phyloP scores from a whole-genome alignment of 2,797 vertebrate species.

The Peromyscus aztecus region DNA sequence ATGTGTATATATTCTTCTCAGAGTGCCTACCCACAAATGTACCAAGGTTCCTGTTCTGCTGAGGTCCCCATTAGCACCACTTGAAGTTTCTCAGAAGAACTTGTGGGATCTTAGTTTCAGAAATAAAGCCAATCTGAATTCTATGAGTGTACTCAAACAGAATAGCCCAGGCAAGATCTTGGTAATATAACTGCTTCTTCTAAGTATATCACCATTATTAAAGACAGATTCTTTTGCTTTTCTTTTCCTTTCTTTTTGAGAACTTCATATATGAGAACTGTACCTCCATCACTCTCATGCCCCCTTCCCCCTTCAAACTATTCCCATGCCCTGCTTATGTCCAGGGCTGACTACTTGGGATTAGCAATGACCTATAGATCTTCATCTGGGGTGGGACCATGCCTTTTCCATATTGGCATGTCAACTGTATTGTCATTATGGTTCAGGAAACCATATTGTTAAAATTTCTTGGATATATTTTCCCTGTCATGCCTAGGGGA shows the following conservation, averaged over 20 bases:
- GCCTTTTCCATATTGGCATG: background rate
- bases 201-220: background rate
- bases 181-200: background rate
- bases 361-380: background rate
- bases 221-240: background rate
- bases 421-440: background rate
- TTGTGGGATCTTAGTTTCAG: background rate
- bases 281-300: background rate
- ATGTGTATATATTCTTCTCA: background rate
- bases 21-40: background rate
- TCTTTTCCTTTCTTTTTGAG: background rate
- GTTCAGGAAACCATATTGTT: background rate
- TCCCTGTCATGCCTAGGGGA: background rate
- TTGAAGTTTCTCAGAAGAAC: background rate
- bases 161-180: background rate
- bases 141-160: background rate
- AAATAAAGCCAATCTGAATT: slow-evolving; percentile 1
- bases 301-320: background rate
- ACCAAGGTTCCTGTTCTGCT: background rate
- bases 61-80: background rate
- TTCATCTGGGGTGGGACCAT: background rate
- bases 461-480: background rate
- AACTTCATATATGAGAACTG: background rate
- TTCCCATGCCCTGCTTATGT: background rate
- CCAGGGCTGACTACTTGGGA: background rate